Evolutionary conservation across 2,888 invertebrate genomes (phyloP), one percentile per base, ranked within the genome.

Genomic region (Apoda limacodes): DNA sequence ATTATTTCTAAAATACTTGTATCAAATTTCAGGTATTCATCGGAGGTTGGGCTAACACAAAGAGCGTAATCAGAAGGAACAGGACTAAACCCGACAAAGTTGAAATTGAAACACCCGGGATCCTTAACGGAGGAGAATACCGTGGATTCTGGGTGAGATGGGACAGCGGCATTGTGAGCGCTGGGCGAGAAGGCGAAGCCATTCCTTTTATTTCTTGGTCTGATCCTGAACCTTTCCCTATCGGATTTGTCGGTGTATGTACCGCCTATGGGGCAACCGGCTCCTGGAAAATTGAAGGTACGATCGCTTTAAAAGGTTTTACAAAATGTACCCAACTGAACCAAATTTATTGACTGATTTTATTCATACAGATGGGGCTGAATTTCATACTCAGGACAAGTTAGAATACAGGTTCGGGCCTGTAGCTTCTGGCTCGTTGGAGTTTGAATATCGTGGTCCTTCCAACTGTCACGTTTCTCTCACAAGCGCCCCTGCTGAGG

Each of bases 251-350:
- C 24, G 94, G 93, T 24, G 85, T 93, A 15, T 90, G 92, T 70
- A 93, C 93, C 25, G 93, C 92, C 27, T 93, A 92, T 91, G 93
- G 93, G 10, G 89, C 93, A 7, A 78, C 71, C 30, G 93, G 93
- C 19, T 83, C 88, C 22, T 94, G 93, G 93, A 81, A 89, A 42
- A 84, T 93, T 48, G 90, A 92, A 81, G 88, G 90, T 90, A 78
- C 36, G 52, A 38, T 14, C 14, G 9, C 4, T 22, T 35, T 25
- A 13, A 27, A 24, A 25, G 9, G 11, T 27, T 26, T 34, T 43
- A 42, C 66, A 61, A 75, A 74, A 74, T 76, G 80, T 80, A 78
- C 81, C 80, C 78, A 78, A 72, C 70, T 47, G 43, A 42, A 47
- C 50, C 43, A 57, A 59, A 61, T 58, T 61, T 46, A 55, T 42